Base-by-base conservation (phyloP, 2,888 invertebrate genomes). In the Andrena fulva region DNA sequence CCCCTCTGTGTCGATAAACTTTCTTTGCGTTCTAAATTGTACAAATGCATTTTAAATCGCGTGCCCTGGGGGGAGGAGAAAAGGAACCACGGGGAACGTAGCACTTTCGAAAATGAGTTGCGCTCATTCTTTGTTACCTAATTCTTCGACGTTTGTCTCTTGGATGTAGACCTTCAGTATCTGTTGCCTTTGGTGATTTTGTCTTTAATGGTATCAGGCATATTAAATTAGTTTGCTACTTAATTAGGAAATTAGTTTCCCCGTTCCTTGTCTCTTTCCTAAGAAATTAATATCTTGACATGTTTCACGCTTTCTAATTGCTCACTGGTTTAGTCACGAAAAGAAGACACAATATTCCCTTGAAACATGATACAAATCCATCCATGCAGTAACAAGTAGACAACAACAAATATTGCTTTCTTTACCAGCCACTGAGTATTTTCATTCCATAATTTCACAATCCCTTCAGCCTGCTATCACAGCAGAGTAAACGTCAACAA, bases 21-120 rank as follows among this genome's bases (percentile, higher is more conserved):
- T 70, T 27, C 35, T 16, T 33, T 31, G 60, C 27, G 29, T 60
- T 70, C 54, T 71, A 29, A 72, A 63, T 62, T 72, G 72, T 67
- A 56, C 54, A 72, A 72, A 68, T 80, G 78, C 80, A 72, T 74
- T 81, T 54, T 74, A 79, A 81, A 74, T 81, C 48, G 64, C 64
- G 42, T 66, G 63, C 42, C 69, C 66, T 16, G 66, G 27, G n/a
- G 27, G 12, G 50, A 48, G 5, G 62, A 27, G 70, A 29, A 63
- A 68, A 67, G 56, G 29, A 66, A 59, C 27, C 50, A 60, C 3
- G 85, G 85, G 82, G 20, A 87, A 87, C 84, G 86, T 81, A 87
- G 88, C 89, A 90, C 89, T 90, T 89, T 79, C 82, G 84, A 90
- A 89, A 90, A 90, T 90, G 89, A 89, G 85, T 84, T 81, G 84